These are phyloP conservation scores for Macrosiphum euphorbiae DNA, from an alignment of 2,888 invertebrate species.

Conservation along the genomic window DNA sequence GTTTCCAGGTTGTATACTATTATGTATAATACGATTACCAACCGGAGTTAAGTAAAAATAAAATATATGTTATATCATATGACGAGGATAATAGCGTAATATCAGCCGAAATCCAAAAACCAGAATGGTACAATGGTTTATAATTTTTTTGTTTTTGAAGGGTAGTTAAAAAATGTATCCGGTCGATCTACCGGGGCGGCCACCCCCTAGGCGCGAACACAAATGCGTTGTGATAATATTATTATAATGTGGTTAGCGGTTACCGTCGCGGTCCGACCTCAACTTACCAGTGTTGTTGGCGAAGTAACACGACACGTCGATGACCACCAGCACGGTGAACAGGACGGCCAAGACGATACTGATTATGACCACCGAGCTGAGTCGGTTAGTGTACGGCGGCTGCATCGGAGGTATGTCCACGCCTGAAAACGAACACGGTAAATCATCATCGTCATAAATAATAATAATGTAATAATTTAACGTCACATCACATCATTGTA, in stretches of 20 bases:
- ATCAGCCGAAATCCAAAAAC: neutral
- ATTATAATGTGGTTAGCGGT: neutral
- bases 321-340: constrained; percentile 78
- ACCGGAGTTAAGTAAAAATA: too few species aligned
- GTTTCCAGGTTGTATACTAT: neutral
- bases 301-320: constrained; percentile 88
- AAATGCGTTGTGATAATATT: neutral
- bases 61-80: neutral
- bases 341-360: constrained; percentile 86
- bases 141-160: neutral
- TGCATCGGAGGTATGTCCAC: constrained; percentile 69
- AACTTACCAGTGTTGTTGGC: constrained; percentile 73
- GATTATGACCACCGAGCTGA: constrained; percentile 84
- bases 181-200: neutral
- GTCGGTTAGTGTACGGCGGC: constrained; percentile 67
- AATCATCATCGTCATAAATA: neutral
- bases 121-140: neutral
- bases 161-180: neutral
- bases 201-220: neutral
- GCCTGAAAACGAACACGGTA: constrained; percentile 60
- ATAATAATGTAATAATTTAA: neutral
- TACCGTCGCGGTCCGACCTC: neutral
- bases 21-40: neutral
- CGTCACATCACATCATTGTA: neutral
- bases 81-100: neutral